phyloP scores from a whole-genome alignment of 2,113 vertebrate genomes.

The Garra rufa region DNA sequence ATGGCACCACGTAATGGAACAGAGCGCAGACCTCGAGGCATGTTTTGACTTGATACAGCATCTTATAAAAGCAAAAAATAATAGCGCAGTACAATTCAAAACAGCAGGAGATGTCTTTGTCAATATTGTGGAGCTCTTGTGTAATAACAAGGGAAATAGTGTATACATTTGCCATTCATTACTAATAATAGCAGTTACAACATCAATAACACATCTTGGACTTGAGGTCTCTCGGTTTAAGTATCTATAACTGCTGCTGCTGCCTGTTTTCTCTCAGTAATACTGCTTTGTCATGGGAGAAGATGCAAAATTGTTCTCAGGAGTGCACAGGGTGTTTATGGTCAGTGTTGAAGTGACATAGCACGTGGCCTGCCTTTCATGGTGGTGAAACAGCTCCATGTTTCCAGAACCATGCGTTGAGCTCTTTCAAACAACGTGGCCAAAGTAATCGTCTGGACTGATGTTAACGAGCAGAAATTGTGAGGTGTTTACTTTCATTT shows the following conservation, averaged over 20 bases:
- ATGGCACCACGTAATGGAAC: not conserved
- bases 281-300: constrained; percentile 38
- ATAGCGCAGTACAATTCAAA: not conserved
- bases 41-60: not conserved
- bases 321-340: constrained; percentile 29
- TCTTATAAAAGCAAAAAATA: not conserved
- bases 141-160: not conserved
- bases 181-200: not conserved
- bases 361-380: constrained; percentile 48
- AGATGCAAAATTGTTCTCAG: constrained; percentile 13
- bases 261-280: constrained; percentile 57
- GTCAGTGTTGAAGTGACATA: constrained; percentile 31
- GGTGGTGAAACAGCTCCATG: constrained; percentile 34
- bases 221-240: constrained; percentile 13
- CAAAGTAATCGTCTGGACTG: constrained; percentile 37
- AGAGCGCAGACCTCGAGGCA: not conserved
- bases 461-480: constrained; percentile 46
- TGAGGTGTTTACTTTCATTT: constrained; percentile 51
- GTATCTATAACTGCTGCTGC: constrained; percentile 40
- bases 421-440: constrained; percentile 39
- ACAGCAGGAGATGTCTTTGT: not conserved
- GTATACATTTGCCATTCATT: not conserved
- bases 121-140: not conserved
- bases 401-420: not conserved
- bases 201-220: constrained; percentile 12